These are phyloP conservation scores for Otus sunia DNA, from an alignment of 2,113 vertebrate genomes.

Conservation along the genomic window DNA sequence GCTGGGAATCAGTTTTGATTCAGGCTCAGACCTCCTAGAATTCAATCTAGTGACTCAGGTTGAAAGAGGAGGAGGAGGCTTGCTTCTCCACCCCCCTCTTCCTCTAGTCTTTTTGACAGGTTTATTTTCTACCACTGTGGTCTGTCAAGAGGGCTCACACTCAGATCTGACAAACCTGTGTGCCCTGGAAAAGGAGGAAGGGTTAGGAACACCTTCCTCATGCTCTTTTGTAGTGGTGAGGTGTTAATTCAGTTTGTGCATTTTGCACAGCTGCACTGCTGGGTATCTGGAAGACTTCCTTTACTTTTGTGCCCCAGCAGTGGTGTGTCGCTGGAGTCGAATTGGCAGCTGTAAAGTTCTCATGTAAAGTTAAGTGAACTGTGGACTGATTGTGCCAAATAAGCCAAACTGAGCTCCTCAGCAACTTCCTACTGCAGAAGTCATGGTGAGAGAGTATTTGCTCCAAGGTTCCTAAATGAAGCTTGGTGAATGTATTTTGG, in stretches of 20 bases:
- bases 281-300: not conserved
- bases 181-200: not conserved
- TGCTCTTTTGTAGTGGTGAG: not conserved
- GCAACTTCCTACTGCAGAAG: not conserved
- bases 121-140: not conserved
- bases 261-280: not conserved
- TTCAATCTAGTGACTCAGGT: fast-evolving
- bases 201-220: not conserved
- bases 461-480: not conserved
- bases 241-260: not conserved
- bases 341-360: not conserved
- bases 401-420: not conserved
- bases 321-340: not conserved
- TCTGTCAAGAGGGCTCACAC: not conserved
- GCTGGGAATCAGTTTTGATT: not conserved
- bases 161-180: not conserved
- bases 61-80: not conserved
- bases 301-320: not conserved
- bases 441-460: not conserved
- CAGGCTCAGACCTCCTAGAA: not conserved
- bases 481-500: not conserved
- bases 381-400: not conserved
- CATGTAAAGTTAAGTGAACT: not conserved
- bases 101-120: not conserved
- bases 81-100: not conserved